Evolutionary conservation across 2,888 invertebrate species (phyloP).

Genomic region (Plebejus melissa): DNA sequence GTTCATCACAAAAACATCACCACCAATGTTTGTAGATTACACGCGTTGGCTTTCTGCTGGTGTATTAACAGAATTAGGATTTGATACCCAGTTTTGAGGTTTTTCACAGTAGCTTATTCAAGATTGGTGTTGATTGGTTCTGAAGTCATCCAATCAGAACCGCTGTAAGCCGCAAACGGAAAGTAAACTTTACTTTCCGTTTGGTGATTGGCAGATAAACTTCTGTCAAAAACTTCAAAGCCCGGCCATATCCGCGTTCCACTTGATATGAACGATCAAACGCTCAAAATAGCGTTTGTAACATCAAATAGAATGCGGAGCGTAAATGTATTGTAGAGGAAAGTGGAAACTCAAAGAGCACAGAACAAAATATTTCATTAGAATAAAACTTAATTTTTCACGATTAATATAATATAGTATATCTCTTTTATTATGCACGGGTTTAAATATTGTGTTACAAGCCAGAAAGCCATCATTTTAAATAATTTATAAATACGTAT

Average conservation of each 20-base stretch:
- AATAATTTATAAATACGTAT: conserved; percentile 24
- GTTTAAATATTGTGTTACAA: not conserved
- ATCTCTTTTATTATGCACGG: not conserved
- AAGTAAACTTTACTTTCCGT: no score
- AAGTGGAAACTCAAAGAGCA: not conserved
- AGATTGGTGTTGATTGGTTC: not conserved
- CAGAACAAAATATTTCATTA: not conserved
- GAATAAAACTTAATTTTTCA: not conserved
- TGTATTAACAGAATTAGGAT: not conserved
- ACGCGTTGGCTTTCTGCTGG: not conserved
- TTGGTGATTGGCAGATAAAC: no score
- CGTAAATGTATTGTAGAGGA: no score
- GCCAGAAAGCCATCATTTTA: conserved; percentile 8
- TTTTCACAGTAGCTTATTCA: no score
- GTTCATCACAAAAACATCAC: conserved; percentile 13
- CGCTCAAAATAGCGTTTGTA: no score
- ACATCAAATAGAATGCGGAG: no score
- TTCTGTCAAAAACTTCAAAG: no score
- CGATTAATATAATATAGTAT: not conserved
- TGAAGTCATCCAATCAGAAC: no score
- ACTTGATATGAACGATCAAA: no score
- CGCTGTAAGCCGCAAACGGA: no score
- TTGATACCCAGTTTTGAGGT: no score
- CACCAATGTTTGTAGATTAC: conserved; percentile 2
- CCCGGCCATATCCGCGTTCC: no score